These are phyloP conservation scores for Alectoris magna DNA, from an alignment of 2,797 vertebrate species.

Conservation along the genomic window DNA sequence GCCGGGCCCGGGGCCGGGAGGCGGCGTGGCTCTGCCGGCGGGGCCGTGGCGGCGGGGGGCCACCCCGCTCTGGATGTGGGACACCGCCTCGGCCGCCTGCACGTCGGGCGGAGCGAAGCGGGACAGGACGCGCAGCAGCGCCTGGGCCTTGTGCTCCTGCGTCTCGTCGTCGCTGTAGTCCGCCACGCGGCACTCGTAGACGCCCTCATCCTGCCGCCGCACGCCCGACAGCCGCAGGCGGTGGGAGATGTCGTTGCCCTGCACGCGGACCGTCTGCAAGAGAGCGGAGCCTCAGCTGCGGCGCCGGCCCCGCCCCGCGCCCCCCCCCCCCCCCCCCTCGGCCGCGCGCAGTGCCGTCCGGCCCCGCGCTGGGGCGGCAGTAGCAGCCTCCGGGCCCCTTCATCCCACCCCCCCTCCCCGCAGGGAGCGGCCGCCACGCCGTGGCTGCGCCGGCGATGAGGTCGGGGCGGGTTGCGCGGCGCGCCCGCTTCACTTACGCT, in stretches of 20 bases:
- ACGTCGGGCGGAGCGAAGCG: constrained; percentile 83
- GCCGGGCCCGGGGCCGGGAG: constrained; percentile 22
- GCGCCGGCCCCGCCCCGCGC: too few relatives aligned
- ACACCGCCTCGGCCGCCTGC: constrained; percentile 93
- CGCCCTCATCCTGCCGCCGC: constrained; percentile 88
- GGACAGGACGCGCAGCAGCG: constrained; percentile 84
- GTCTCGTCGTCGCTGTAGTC: constrained; percentile 91
- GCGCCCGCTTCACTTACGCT: constrained; percentile 87
- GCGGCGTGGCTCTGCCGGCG: too few relatives aligned
- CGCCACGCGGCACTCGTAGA: constrained; percentile 93
- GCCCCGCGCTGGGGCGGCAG: too few relatives aligned
- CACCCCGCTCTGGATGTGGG: constrained; percentile 91
- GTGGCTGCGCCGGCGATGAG: background rate
- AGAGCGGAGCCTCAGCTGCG: background rate
- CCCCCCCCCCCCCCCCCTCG: too few relatives aligned
- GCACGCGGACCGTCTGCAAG: constrained; percentile 91
- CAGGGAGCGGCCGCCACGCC: background rate
- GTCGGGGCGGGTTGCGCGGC: background rate
- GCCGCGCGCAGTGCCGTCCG: too few relatives aligned
- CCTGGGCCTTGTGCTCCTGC: constrained; percentile 90
- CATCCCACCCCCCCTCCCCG: too few relatives aligned
- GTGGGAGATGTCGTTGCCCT: constrained; percentile 95
- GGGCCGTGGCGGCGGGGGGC: constrained; percentile 70
- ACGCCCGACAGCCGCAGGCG: constrained; percentile 90
- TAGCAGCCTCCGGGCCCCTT: too few relatives aligned